These are phyloP conservation scores for Tetrapedia diversipes DNA, from an alignment of 2,888 invertebrate species.

Conservation along the genomic window DNA sequence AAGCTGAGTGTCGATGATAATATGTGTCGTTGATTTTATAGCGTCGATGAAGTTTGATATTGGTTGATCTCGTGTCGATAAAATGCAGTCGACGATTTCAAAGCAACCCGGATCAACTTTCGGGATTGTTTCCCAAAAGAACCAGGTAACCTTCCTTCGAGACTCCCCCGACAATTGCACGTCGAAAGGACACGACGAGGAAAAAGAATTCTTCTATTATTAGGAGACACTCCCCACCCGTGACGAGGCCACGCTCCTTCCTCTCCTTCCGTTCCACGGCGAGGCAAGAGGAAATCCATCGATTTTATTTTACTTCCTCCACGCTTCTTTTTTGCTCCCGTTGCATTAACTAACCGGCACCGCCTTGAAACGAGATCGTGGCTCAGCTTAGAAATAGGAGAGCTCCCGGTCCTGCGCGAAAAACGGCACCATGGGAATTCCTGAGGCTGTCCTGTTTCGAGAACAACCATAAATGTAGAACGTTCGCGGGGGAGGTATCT, in stretches of 20 bases:
- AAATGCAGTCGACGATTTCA: too few relatives aligned
- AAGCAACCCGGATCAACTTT: not conserved
- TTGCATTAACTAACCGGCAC: not conserved
- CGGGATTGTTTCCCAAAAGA: not conserved
- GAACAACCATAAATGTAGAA: constrained; percentile 26
- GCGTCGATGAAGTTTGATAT: too few relatives aligned
- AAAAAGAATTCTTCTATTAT: constrained; percentile 73
- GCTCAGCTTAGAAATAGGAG: constrained; percentile 20
- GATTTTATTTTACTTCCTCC: constrained; percentile 17
- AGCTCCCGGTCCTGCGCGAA: constrained; percentile 9
- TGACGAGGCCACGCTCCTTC: constrained; percentile 5
- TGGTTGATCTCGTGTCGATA: too few relatives aligned
- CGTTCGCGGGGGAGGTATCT: constrained; percentile 8
- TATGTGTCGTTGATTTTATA: too few relatives aligned
- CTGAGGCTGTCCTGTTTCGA: not conserved
- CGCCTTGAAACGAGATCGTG: constrained; percentile 27
- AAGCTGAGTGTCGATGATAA: too few relatives aligned
- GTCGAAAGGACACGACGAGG: constrained; percentile 44
- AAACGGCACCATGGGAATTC: constrained; percentile 40
- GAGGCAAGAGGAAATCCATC: constrained; percentile 41
- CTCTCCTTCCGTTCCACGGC: constrained; percentile 23
- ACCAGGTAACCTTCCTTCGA: constrained; percentile 1
- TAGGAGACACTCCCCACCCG: constrained; percentile 57
- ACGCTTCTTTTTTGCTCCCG: not conserved
- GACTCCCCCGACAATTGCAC: constrained; percentile 55